Percentiles rank a stretch among this genome's conserved stretches.
phyloP scores from a whole-genome alignment of 1,140 invertebrate species.

The Agrypnia vestita region DNA sequence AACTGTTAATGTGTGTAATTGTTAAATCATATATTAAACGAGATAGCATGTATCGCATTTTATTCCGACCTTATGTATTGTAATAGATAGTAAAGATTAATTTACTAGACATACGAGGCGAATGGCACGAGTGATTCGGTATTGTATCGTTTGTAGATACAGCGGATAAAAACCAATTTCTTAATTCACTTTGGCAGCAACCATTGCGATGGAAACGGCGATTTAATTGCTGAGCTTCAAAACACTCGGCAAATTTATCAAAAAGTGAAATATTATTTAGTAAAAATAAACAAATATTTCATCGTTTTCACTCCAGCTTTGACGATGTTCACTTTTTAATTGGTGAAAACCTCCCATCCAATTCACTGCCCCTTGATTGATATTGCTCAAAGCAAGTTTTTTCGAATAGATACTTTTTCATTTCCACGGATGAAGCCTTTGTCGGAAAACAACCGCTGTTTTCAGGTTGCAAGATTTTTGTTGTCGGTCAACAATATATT shows the following conservation, averaged over 20 bases:
- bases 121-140: background rate
- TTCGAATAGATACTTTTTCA: background rate
- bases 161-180: too few species aligned
- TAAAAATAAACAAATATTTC: constrained; percentile 35
- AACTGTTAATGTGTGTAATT: background rate
- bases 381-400: constrained; percentile 22
- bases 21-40: too few species aligned
- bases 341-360: constrained; percentile 29
- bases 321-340: constrained; percentile 41
- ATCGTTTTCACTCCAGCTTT: constrained; percentile 27
- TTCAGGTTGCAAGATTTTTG: too few species aligned
- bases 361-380: constrained; percentile 28
- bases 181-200: too few species aligned
- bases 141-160: too few species aligned
- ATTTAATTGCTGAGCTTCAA: too few species aligned
- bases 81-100: too few species aligned
- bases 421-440: background rate
- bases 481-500: too few species aligned
- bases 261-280: constrained; percentile 21
- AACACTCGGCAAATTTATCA: background rate
- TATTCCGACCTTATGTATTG: too few species aligned
- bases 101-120: background rate
- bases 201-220: too few species aligned
- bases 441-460: background rate
- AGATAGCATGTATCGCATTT: too few species aligned